Percentiles rank a stretch among this genome's conserved stretches.
Conservation (phyloP, 2,113 vertebrate species). For the Pangasianodon gigas region DNA sequence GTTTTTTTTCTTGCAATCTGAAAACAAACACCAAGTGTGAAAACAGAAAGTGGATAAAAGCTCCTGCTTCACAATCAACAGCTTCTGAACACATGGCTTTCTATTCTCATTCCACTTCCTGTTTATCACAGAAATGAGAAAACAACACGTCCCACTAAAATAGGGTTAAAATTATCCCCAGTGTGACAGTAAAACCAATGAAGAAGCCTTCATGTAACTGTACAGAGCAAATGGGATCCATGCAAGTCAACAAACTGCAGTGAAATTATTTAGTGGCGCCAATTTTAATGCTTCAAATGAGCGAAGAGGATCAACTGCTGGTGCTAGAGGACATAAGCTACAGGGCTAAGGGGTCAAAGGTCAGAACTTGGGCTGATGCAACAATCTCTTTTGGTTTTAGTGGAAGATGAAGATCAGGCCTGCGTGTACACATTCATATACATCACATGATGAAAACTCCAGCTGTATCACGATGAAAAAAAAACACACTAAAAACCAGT, state of each 20-base stretch:
- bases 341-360: slow-evolving; percentile 26
- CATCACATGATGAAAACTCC: slow-evolving; percentile 67
- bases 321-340: slow-evolving; percentile 1
- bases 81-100: neutral
- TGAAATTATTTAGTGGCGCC: neutral
- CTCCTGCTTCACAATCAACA: neutral
- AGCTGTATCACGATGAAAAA: slow-evolving; percentile 77
- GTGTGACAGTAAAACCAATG: neutral
- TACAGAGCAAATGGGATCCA: neutral
- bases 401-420: slow-evolving; percentile 39
- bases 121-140: neutral
- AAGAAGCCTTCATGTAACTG: neutral
- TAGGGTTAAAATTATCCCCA: neutral
- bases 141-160: neutral
- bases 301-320: neutral
- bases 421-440: slow-evolving; percentile 67
- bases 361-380: slow-evolving; percentile 36
- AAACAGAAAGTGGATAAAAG: neutral
- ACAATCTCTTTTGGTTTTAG: slow-evolving; percentile 60
- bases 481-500: slow-evolving; percentile 74
- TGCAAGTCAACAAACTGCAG: neutral
- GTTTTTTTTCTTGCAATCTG: neutral
- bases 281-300: neutral
- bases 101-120: neutral
- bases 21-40: neutral